Evolutionary conservation across 2,797 vertebrate genomes (phyloP).

Genomic region (Pipistrellus pipistrellus): DNA sequence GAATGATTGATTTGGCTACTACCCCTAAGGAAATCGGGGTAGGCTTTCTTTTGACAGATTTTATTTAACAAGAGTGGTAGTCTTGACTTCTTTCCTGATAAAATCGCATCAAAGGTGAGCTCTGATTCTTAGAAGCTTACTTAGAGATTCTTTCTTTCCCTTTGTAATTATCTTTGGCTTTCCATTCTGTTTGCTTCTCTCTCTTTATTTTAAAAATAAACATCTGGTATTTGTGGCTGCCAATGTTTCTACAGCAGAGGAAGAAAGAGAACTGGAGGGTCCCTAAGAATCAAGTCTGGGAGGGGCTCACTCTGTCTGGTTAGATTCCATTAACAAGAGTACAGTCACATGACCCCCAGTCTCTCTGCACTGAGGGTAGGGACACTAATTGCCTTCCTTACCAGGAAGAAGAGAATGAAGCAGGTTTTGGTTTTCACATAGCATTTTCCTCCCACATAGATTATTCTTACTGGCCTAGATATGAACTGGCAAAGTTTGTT

Average conservation of each 20-base stretch:
- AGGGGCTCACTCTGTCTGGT: background rate
- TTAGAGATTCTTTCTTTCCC: slow-evolving; percentile 68
- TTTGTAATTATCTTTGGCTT: slow-evolving; percentile 58
- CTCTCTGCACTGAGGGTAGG: background rate
- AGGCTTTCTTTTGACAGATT: slow-evolving; percentile 81
- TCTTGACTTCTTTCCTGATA: slow-evolving; percentile 49
- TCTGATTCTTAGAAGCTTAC: slow-evolving; percentile 39
- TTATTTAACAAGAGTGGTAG: slow-evolving; percentile 82
- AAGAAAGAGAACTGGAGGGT: background rate
- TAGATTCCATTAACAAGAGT: background rate
- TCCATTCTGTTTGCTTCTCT: background rate
- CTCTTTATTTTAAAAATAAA: slow-evolving; percentile 11
- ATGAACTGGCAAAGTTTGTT: slow-evolving; percentile 27
- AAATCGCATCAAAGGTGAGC: slow-evolving; percentile 1
- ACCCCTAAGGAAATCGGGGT: slow-evolving; percentile 73
- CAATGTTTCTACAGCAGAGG: background rate
- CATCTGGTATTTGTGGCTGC: background rate
- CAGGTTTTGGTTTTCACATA: background rate
- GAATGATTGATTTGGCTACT: slow-evolving; percentile 85
- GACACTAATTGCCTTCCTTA: background rate
- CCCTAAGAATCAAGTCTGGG: background rate
- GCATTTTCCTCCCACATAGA: background rate
- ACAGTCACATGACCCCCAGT: background rate
- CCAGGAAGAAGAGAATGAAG: background rate
- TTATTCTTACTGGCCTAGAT: background rate